Evolutionary conservation across 64 coral and sea anemone species (phyloP), one percentile per base, ranked within the genome.

Genomic region (Pocillopora damicornis): DNA sequence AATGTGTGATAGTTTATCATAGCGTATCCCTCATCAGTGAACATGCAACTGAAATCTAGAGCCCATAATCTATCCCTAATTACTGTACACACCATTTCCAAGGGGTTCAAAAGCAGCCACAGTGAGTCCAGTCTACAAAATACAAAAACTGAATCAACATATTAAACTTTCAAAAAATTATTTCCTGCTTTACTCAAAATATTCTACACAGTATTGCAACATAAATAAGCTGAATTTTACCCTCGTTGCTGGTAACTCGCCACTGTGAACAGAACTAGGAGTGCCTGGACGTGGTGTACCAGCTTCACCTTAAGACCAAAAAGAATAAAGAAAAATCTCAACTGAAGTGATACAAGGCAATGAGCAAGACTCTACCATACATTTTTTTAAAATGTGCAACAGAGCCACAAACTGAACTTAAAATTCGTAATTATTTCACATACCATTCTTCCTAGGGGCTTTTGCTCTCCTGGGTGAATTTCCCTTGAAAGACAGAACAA

Each of bases 391-490:
- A 22, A 16, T 20, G 17, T 5, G 6, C 22, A 9, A 67, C 64
- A 66, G 15, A 18, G 15, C 20, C 9, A n/a, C 16, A 67, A 16
- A 20, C 22, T 67, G 64, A 67, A 20, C 18, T 20, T 1, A 66
- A 22, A n/a, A 20, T n/a, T 69, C 26, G 1, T n/a, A 22, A n/a
- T 20, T 6, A 71, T 10, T 25, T 30, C 10, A n/a, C 89, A 76
- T 66, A 77, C 89, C 89, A 91, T 91, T 91, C 86, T 68, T 91
- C 61, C 80, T 91, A 1, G 89, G 89, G 37, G 73, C 89, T 78
- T 91, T 91, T 15, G 89, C 80, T 76, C 89, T 83, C 36, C 89
- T 91, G 61, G 89, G 89, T 59, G 89, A 91, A 86, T 91, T 91
- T 64, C 81, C 89, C 80, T 81, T 60, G 73, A 76, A 66, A 73